These are phyloP conservation scores for Tringa solitaria DNA, from an alignment of 2,113 vertebrate genomes.

Conservation along the genomic window DNA sequence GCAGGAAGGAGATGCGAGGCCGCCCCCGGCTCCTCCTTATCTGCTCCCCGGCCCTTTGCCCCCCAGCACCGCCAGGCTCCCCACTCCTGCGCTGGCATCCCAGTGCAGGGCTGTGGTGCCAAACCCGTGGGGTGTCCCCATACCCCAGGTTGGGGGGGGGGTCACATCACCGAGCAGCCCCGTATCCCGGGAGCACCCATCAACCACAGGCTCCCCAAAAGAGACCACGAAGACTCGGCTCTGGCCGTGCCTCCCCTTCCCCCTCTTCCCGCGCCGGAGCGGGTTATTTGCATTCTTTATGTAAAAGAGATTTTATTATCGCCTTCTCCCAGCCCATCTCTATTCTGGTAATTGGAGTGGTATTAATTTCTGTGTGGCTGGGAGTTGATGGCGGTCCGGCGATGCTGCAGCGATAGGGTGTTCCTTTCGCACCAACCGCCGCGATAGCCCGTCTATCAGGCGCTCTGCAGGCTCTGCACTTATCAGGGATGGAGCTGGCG, in stretches of 20 bases:
- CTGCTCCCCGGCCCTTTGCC: slow-evolving; percentile 47
- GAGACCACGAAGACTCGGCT: background rate
- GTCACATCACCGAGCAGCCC: rapidly evolving
- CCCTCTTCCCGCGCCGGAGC: background rate
- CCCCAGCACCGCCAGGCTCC: background rate
- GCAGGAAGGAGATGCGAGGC: slow-evolving; percentile 59
- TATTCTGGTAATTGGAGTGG: slow-evolving; percentile 86
- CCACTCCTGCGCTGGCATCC: background rate
- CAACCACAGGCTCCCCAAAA: background rate
- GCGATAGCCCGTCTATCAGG: slow-evolving; percentile 88
- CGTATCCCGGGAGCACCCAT: rapidly evolving
- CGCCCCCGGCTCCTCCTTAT: slow-evolving; percentile 37
- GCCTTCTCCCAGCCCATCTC: slow-evolving; percentile 81
- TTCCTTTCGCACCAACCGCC: slow-evolving; percentile 82
- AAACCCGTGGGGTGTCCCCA: rapidly evolving
- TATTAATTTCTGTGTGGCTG: slow-evolving; percentile 85
- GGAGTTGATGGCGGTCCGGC: slow-evolving; percentile 82
- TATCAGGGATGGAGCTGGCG: slow-evolving; percentile 91
- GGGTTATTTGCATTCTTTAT: slow-evolving; percentile 77
- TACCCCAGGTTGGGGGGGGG: rapidly evolving
- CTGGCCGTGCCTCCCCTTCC: background rate
- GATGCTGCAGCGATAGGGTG: slow-evolving; percentile 83
- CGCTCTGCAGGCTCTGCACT: slow-evolving; percentile 86
- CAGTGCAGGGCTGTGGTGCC: rapidly evolving
- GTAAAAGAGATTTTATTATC: slow-evolving; percentile 87